phyloP scores from a whole-genome alignment of 2,797 vertebrate species.

The Aythya fuligula region DNA sequence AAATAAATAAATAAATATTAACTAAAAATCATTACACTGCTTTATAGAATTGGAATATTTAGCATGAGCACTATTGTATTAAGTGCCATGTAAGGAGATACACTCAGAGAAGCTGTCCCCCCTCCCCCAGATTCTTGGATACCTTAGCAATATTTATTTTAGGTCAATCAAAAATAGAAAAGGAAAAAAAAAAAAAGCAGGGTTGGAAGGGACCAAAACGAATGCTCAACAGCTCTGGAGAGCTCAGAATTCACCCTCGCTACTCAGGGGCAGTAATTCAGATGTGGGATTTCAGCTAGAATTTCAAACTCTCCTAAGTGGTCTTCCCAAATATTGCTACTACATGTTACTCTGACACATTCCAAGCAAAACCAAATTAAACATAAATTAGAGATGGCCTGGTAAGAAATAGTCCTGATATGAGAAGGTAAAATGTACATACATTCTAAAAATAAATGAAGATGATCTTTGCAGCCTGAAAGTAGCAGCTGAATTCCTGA shows the following conservation, averaged over 20 bases:
- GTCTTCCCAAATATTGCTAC: background rate
- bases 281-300: background rate
- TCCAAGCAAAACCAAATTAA: background rate
- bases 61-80: background rate
- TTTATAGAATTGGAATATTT: background rate
- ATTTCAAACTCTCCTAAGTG: background rate
- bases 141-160: slow-evolving; percentile 8
- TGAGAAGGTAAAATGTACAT: background rate
- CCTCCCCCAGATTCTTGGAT: background rate
- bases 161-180: slow-evolving; percentile 23
- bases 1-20: background rate
- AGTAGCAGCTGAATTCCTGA: background rate
- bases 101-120: background rate
- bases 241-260: background rate
- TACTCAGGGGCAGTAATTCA: background rate
- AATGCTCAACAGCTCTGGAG: background rate
- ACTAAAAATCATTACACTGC: background rate
- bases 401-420: background rate
- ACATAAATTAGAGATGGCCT: background rate
- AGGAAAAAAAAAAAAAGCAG: background rate
- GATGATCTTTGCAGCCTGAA: background rate
- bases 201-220: background rate
- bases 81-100: slow-evolving; percentile 45
- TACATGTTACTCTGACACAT: background rate
- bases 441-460: slow-evolving; percentile 10